A percentile compares a stretch with the other conserved stretches of the same genome.
Conservation (phyloP, 2,113 vertebrate genomes). For the Axis porcinus region DNA sequence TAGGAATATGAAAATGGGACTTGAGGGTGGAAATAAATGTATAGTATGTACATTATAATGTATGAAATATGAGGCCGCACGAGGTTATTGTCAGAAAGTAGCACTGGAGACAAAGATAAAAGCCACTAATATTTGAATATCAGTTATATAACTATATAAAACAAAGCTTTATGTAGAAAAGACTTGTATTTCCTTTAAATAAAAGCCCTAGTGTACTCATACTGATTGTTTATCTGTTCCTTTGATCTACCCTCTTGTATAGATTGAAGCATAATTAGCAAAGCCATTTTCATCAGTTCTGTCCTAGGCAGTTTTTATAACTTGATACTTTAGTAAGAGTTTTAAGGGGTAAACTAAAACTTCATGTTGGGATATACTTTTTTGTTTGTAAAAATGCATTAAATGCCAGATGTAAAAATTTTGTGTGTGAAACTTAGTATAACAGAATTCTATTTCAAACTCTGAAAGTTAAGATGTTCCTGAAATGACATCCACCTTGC, state of each 20-base stretch:
- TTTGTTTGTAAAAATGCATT: background rate
- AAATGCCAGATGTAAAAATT: background rate
- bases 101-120: background rate
- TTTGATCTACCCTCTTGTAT: background rate
- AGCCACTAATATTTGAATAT: background rate
- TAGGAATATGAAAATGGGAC: background rate
- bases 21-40: background rate
- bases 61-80: background rate
- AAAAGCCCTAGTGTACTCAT: background rate
- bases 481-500: background rate
- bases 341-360: background rate
- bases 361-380: background rate
- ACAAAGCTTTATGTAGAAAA: background rate
- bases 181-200: background rate
- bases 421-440: background rate
- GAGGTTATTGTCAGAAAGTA: background rate
- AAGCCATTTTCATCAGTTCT: background rate
- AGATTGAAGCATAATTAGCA: background rate
- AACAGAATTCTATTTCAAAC: background rate
- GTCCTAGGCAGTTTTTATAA: slow-evolving; percentile 2
- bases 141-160: background rate
- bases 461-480: background rate
- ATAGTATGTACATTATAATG: background rate
- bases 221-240: background rate
- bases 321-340: background rate